Evolutionary conservation across 37 sponge, comb jelly and placozoan genomes (phyloP).

Genomic region (Oopsacas minuta): DNA sequence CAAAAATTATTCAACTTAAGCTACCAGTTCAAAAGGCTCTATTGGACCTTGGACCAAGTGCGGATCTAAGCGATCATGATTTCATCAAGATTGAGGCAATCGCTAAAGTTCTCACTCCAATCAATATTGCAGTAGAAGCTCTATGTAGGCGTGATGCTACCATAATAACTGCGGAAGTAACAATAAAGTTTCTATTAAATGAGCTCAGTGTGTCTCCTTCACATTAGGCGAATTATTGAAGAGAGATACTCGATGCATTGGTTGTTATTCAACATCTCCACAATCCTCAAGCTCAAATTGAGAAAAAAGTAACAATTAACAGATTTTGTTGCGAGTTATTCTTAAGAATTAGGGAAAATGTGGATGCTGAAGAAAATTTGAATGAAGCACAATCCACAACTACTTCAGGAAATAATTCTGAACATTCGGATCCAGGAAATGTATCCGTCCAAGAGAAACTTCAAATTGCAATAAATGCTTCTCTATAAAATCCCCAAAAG

Average conservation of each 20-base stretch:
- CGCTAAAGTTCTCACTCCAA: background rate
- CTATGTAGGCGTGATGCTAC: background rate
- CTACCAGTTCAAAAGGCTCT: conserved; percentile 1
- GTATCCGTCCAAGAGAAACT: conserved; percentile 17
- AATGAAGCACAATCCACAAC: conserved; percentile 13
- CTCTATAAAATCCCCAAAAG: background rate
- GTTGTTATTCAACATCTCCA: no score
- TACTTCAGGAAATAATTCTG: background rate
- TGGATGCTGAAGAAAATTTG: background rate
- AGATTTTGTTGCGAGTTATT: conserved; percentile 16
- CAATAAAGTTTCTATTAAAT: background rate
- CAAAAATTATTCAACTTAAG: background rate
- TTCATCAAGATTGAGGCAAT: background rate
- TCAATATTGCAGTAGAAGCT: background rate
- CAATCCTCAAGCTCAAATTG: background rate
- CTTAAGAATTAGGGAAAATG: conserved; percentile 1
- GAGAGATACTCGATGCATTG: no score
- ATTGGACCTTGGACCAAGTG: background rate
- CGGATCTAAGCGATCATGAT: background rate
- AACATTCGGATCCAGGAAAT: background rate
- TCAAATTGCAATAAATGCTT: conserved; percentile 14
- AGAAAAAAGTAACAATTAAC: conserved; percentile 7
- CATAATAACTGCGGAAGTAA: background rate
- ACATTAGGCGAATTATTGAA: background rate
- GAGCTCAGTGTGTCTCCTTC: background rate